A percentile compares a stretch with the other conserved stretches of the same genome.
Evolutionary conservation across 2,797 vertebrate genomes (phyloP).

Genomic region (Coilia nasus): DNA sequence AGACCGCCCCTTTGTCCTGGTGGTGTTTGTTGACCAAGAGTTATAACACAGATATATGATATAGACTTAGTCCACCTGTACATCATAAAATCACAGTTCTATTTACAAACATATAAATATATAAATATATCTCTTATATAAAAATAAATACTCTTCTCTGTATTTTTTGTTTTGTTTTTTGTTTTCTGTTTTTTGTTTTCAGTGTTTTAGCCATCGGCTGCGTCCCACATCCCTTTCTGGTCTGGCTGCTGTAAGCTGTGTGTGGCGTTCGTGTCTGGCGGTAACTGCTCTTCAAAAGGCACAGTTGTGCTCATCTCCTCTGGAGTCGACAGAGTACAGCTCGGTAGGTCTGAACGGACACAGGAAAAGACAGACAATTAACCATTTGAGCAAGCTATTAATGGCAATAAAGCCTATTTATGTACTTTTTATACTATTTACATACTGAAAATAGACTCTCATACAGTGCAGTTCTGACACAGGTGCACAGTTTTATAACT

Average conservation of each 20-base stretch:
- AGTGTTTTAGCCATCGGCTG: conserved; percentile 70
- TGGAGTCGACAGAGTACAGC: conserved; percentile 78
- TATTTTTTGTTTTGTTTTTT: conserved; percentile 70
- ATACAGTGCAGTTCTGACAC: too few species aligned
- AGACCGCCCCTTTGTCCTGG: conserved; percentile 57
- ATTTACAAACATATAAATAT: conserved; percentile 99
- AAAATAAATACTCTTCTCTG: conserved; percentile 92
- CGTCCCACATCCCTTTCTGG: conserved; percentile 56
- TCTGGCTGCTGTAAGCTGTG: conserved; percentile 56
- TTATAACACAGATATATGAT: conserved; percentile 68
- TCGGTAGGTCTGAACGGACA: conserved; percentile 70
- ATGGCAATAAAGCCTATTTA: too few species aligned
- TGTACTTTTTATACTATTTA: too few species aligned
- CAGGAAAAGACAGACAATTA: conserved; percentile 16
- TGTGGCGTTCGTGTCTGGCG: conserved; percentile 69
- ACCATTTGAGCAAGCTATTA: conserved; percentile 8
- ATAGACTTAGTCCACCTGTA: conserved; percentile 78
- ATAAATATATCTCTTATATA: conserved; percentile 97
- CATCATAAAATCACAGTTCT: conserved; percentile 82
- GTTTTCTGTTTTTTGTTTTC: conserved; percentile 56
- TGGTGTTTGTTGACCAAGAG: conserved; percentile 46
- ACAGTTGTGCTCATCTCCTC: conserved; percentile 72
- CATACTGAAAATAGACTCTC: too few species aligned
- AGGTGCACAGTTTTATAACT: too few species aligned
- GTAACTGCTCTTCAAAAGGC: conserved; percentile 62